Evolutionary conservation across 2,113 vertebrate species (phyloP).

Genomic region (Meles meles): DNA sequence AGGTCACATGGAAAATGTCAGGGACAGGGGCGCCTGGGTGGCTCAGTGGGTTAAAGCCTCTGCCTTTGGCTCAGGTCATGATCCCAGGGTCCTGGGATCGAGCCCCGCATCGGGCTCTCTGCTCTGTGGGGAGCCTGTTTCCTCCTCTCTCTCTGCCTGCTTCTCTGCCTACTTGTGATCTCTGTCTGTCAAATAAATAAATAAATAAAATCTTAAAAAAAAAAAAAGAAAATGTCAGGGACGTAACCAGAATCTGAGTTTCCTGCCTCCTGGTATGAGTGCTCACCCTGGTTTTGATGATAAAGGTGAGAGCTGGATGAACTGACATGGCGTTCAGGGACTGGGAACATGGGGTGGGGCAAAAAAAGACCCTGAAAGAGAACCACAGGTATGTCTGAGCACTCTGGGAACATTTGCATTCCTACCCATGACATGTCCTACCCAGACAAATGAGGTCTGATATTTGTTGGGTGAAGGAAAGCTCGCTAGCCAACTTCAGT

Average conservation of each 20-base stretch:
- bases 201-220: too few relatives aligned
- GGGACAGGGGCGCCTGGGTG: too few relatives aligned
- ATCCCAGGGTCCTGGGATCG: too few relatives aligned
- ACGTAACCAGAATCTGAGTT: background rate
- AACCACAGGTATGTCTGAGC: background rate
- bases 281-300: background rate
- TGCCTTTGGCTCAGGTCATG: too few relatives aligned
- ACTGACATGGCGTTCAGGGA: too few relatives aligned
- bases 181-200: too few relatives aligned
- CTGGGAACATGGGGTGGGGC: background rate
- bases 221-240: background rate
- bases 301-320: background rate
- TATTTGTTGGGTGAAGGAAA: background rate
- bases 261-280: background rate
- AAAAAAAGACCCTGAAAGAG: background rate
- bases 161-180: too few relatives aligned
- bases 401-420: background rate
- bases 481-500: background rate
- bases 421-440: background rate
- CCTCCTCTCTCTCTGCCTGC: too few relatives aligned
- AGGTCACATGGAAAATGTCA: background rate
- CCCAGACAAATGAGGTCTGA: background rate
- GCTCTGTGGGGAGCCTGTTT: too few relatives aligned
- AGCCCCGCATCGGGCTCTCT: too few relatives aligned
- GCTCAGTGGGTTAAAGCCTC: too few relatives aligned